Conservation (phyloP, 2,888 invertebrate species). For the Caenorhabditis sp. region DNA sequence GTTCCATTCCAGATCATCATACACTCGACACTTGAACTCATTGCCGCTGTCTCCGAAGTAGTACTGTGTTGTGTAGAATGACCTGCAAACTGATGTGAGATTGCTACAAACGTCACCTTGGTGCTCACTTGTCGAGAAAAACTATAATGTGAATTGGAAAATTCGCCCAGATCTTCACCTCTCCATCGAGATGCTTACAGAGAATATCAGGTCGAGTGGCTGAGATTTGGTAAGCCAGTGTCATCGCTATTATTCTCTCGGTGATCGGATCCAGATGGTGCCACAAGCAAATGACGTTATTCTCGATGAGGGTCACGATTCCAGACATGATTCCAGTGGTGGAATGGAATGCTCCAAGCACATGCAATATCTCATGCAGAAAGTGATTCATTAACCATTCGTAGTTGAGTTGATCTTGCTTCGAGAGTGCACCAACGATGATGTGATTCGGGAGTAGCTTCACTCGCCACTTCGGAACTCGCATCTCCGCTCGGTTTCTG, state of each 20-base stretch:
- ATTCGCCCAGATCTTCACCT: no score
- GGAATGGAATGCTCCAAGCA: constrained; percentile 23
- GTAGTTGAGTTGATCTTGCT: neutral
- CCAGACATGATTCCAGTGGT: constrained; percentile 29
- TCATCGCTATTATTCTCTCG: constrained; percentile 1
- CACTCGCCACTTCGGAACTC: neutral
- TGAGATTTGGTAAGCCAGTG: neutral
- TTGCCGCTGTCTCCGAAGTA: no score
- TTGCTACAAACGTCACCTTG: no score
- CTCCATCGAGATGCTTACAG: no score
- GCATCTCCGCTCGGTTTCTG: neutral
- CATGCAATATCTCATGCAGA: constrained; percentile 31
- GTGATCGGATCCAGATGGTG: constrained; percentile 24
- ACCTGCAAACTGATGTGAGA: no score
- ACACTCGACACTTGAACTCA: no score
- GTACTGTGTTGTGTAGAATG: no score
- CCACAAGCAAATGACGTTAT: neutral
- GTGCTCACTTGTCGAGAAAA: no score
- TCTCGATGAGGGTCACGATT: neutral
- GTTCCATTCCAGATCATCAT: no score
- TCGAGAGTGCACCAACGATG: no score
- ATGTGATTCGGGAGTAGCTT: neutral
- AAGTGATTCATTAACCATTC: constrained; percentile 1
- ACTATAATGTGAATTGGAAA: no score
- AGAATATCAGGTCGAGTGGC: no score